phyloP scores from a whole-genome alignment of 2,797 vertebrate genomes.

The Ctenosaura bakeri region DNA sequence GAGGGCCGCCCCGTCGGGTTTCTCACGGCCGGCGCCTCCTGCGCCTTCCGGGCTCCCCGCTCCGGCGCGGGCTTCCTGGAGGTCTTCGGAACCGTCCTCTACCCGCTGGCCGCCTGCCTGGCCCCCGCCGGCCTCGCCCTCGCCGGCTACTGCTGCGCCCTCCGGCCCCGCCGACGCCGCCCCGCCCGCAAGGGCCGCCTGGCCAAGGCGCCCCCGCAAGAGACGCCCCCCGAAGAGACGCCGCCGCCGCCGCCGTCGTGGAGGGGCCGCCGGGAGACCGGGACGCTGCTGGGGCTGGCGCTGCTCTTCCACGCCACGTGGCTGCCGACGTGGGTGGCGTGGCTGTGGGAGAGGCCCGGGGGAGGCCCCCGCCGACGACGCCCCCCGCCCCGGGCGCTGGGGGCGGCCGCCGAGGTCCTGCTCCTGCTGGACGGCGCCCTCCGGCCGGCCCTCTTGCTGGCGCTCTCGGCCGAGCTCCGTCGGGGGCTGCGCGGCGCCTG shows the following conservation, averaged over 20 bases:
- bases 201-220: slow-evolving; percentile 69
- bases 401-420: slow-evolving; percentile 76
- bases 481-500: slow-evolving; percentile 76
- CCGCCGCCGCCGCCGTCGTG: background rate
- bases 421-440: slow-evolving; percentile 81
- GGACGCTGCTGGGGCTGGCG: slow-evolving; percentile 80
- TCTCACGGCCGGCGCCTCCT: slow-evolving; percentile 45
- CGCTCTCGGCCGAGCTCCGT: slow-evolving; percentile 83
- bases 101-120: slow-evolving; percentile 76
- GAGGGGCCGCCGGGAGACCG: slow-evolving; percentile 72
- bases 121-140: slow-evolving; percentile 79
- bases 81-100: slow-evolving; percentile 82
- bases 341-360: slow-evolving; percentile 81
- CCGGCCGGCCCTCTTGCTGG: slow-evolving; percentile 81
- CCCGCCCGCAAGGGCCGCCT: background rate
- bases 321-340: slow-evolving; percentile 83
- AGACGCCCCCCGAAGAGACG: slow-evolving; percentile 60
- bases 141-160: slow-evolving; percentile 78
- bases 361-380: background rate
- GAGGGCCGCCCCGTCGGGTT: too few species aligned
- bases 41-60: slow-evolving; percentile 76
- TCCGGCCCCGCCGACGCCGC: slow-evolving; percentile 62
- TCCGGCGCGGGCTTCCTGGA: slow-evolving; percentile 80
- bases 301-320: slow-evolving; percentile 81
- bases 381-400: slow-evolving; percentile 77